Evolutionary conservation across 2,797 vertebrate species (phyloP).

Genomic region (Liasis olivaceus): DNA sequence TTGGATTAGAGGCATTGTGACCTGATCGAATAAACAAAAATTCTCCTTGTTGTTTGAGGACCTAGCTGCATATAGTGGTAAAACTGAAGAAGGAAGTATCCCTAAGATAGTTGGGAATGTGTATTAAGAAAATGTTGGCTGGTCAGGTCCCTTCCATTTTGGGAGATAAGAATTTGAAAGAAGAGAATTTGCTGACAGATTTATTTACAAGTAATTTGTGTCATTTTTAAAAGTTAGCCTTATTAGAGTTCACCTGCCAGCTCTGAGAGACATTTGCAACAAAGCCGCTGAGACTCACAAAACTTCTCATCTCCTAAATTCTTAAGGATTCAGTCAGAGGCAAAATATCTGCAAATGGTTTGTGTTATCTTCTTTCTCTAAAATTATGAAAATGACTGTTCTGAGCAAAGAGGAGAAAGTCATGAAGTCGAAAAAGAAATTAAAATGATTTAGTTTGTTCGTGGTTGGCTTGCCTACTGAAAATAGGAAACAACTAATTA

Average conservation of each 20-base stretch:
- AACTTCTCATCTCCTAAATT: neutral
- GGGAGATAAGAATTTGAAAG: neutral
- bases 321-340: neutral
- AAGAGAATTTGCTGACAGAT: neutral
- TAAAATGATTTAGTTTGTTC: neutral
- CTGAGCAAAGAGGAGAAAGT: neutral
- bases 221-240: conserved; percentile 44
- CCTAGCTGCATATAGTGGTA: neutral
- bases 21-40: neutral
- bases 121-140: neutral
- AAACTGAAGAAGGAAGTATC: neutral
- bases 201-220: rapidly evolving
- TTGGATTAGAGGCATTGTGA: neutral
- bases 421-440: neutral
- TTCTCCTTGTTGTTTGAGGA: neutral
- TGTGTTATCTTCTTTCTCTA: neutral
- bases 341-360: neutral
- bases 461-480: neutral
- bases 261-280: neutral
- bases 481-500: conserved; percentile 1
- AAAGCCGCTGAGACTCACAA: neutral
- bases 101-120: neutral
- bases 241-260: neutral
- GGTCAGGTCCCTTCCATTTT: neutral
- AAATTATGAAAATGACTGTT: conserved; percentile 8